Base-by-base conservation (phyloP, 2,113 vertebrate genomes). In the Phylloscopus trochiloides region DNA sequence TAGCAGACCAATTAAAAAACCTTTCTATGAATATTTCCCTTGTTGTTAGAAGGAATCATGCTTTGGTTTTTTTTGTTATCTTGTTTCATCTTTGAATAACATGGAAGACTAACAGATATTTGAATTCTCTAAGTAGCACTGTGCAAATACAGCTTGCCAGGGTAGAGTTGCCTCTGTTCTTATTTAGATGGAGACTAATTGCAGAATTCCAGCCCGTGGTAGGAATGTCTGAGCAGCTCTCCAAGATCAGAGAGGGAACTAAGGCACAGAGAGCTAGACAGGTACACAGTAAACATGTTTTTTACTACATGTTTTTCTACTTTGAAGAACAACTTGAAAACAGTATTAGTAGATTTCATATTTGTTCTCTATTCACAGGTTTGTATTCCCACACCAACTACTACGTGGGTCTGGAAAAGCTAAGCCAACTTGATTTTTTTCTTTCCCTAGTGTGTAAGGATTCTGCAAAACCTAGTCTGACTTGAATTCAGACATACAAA, bases 201-300 rank as follows among this genome's bases (percentile, higher is more conserved):
- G 68, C 83, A 95, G 63, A 91, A 88, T 80, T 83, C 32, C 86
- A 95, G 58, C 38, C 79, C 0, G 20, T 62, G 58, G 84, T 54
- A 94, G 58, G 92, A 96, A 96, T 79, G 92, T 91, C 90, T 92
- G 85, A 96, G 82, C 63, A 96, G 67, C 47, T 76, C 85, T 86
- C 51, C 28, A 32, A 92, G 88, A 94, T 89, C 80, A 96, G 89
- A 96, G 77, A 65, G 34, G 42, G 20, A 91, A 62, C 43, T 63
- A 59, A 92, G 70, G 61, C 73, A 81, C 50, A 72, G 52, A 80
- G 32, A 81, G 45, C 42, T 79, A 95, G 54, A 72, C 20, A 32
- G 68, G 48, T 12, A 84, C 11, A 77, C 20, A 58, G 50, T 57
- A 92, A 90, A 88, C 29, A 76, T 12, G 22, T 36, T 67, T 67